These are phyloP conservation scores for Peromyscus attwateri DNA, from an alignment of 2,797 vertebrate genomes.

Conservation along the genomic window DNA sequence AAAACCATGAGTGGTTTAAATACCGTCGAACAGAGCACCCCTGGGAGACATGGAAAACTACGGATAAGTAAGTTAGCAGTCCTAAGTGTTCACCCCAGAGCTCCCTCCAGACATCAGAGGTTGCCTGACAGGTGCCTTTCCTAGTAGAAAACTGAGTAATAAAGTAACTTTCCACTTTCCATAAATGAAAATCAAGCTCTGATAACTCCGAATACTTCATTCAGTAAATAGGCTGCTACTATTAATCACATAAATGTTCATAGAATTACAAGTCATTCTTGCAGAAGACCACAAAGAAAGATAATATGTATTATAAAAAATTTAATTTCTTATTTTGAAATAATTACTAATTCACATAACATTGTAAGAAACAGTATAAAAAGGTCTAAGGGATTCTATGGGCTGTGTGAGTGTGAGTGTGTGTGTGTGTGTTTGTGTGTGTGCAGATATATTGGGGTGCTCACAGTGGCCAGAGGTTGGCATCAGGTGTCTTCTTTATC, in stretches of 20 bases:
- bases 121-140: background rate
- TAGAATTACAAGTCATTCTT: constrained; percentile 21
- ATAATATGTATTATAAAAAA: background rate
- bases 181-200: constrained; percentile 52
- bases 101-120: background rate
- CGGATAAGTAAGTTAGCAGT: background rate
- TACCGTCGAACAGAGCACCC: background rate
- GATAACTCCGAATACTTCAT: constrained; percentile 3
- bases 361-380: background rate
- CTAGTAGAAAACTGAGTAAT: constrained; percentile 41
- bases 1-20: constrained; percentile 43
- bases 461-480: background rate
- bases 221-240: background rate
- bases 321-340: background rate
- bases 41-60: background rate
- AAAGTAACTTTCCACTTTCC: constrained; percentile 48
- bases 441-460: background rate
- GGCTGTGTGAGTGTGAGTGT: background rate
- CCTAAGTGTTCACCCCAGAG: background rate
- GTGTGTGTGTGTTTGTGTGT: background rate
- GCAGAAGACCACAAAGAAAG: background rate
- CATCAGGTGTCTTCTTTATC: background rate
- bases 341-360: background rate
- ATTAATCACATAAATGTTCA: background rate
- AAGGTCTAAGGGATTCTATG: background rate